phyloP scores from a whole-genome alignment of 2,797 vertebrate species.

The Picus viridis region DNA sequence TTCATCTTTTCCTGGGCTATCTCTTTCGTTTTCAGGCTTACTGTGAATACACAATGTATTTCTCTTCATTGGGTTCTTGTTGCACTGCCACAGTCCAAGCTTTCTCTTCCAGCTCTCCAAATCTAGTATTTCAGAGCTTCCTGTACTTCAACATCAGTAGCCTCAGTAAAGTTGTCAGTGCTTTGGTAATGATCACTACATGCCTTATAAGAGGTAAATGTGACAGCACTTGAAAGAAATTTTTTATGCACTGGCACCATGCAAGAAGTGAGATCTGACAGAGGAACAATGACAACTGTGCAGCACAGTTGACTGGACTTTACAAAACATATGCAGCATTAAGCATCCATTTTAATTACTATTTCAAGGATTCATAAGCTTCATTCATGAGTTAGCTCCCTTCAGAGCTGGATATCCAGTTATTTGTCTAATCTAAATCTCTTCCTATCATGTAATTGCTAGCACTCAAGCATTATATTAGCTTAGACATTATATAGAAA shows the following conservation, averaged over 20 bases:
- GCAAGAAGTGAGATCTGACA: neutral
- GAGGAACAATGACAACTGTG: neutral
- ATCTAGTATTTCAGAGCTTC: neutral
- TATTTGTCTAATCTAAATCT: conserved; percentile 36
- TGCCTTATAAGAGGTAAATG: neutral
- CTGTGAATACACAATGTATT: neutral
- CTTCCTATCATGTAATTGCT: neutral
- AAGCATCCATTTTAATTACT: neutral
- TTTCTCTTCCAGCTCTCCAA: neutral
- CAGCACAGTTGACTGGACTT: neutral
- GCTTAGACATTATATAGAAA: conserved; percentile 20
- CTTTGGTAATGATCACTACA: neutral
- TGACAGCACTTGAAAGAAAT: neutral
- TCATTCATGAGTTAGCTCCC: neutral
- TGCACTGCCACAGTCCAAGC: neutral
- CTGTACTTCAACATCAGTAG: neutral
- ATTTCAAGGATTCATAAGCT: neutral
- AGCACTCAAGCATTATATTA: neutral
- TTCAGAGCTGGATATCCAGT: neutral
- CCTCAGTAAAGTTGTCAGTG: too few relatives aligned
- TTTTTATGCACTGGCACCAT: neutral
- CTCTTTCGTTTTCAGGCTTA: neutral
- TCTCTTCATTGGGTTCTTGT: neutral
- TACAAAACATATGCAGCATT: neutral
- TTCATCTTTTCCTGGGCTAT: neutral